phyloP scores from a whole-genome alignment of 2,888 invertebrate species.

The Oxyscelio sp. region DNA sequence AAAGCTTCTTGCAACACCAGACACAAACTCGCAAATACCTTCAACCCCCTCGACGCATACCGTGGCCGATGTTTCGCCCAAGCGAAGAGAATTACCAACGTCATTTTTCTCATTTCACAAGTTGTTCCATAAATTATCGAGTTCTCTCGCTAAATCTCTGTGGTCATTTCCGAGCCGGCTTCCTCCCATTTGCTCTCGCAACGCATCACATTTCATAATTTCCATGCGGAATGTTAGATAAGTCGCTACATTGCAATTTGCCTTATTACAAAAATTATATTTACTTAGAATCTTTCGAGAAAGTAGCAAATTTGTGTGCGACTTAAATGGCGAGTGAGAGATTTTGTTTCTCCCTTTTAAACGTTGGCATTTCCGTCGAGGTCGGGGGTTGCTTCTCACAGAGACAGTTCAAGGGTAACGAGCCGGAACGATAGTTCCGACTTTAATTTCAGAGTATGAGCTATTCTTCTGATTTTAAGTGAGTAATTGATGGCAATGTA shows the following conservation, averaged over 20 bases:
- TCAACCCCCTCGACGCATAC: slow-evolving; percentile 80
- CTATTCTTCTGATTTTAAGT: slow-evolving; percentile 48
- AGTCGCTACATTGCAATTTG: slow-evolving; percentile 81
- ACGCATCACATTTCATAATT: slow-evolving; percentile 63
- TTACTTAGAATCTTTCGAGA: background rate
- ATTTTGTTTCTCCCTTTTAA: background rate
- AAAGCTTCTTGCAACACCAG: slow-evolving; percentile 9
- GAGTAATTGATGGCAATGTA: slow-evolving; percentile 40
- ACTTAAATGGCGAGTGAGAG: slow-evolving; percentile 21
- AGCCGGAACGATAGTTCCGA: slow-evolving; percentile 22
- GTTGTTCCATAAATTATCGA: slow-evolving; percentile 86
- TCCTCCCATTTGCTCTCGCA: slow-evolving; percentile 39
- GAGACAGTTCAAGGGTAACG: slow-evolving; percentile 36
- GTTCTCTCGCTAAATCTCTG: slow-evolving; percentile 38
- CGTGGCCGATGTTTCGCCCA: slow-evolving; percentile 81
- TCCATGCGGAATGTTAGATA: slow-evolving; percentile 69
- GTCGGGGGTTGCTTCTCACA: slow-evolving; percentile 3
- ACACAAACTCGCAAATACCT: slow-evolving; percentile 84
- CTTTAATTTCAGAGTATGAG: slow-evolving; percentile 32
- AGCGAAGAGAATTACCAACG: slow-evolving; percentile 80
- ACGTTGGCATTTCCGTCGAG: slow-evolving; percentile 27
- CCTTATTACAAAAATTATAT: slow-evolving; percentile 33
- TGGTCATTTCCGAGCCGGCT: slow-evolving; percentile 39
- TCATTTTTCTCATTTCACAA: slow-evolving; percentile 88
- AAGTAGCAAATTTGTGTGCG: slow-evolving; percentile 21